A percentile compares a stretch with the other conserved stretches of the same genome.
phyloP scores from a whole-genome alignment of 2,888 invertebrate species.

The Aplocera efformata region DNA sequence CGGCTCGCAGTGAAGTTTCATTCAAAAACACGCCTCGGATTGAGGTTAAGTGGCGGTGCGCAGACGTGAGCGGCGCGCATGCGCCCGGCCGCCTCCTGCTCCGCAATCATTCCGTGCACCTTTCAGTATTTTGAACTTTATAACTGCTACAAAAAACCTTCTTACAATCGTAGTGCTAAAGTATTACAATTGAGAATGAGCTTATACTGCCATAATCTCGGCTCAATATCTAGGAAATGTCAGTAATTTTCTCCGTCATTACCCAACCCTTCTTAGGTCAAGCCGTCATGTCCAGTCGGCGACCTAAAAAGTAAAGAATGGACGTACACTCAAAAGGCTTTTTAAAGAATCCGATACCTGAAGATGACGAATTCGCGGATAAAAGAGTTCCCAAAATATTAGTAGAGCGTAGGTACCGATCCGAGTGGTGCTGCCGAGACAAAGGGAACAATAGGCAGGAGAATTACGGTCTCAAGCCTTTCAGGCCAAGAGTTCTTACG shows the following conservation, averaged over 20 bases:
- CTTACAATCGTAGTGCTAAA: constrained; percentile 1
- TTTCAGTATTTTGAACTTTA: constrained; percentile 59
- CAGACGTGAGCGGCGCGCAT: constrained; percentile 63
- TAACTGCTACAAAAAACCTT: constrained; percentile 19
- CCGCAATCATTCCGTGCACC: constrained; percentile 75
- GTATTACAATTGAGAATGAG: neutral
- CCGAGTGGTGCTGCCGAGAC: constrained; percentile 42
- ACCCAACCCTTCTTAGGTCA: constrained; percentile 20
- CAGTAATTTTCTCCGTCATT: constrained; percentile 23
- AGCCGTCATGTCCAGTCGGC: constrained; percentile 26
- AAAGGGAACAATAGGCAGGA: constrained; percentile 55
- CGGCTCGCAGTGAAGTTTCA: constrained; percentile 67
- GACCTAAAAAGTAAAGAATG: constrained; percentile 29
- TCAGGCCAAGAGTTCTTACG: constrained; percentile 42
- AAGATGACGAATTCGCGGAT: constrained; percentile 32
- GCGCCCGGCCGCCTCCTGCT: constrained; percentile 41
- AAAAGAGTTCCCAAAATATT: constrained; percentile 35
- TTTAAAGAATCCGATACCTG: constrained; percentile 33
- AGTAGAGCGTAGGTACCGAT: constrained; percentile 35
- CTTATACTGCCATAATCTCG: constrained; percentile 4
- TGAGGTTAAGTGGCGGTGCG: constrained; percentile 73
- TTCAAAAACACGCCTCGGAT: constrained; percentile 76
- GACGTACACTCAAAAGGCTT: constrained; percentile 27
- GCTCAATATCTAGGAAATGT: constrained; percentile 15
- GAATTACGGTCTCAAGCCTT: constrained; percentile 55